Evolutionary conservation across 2,797 vertebrate species (phyloP).

Genomic region (Xyrichtys novacula): DNA sequence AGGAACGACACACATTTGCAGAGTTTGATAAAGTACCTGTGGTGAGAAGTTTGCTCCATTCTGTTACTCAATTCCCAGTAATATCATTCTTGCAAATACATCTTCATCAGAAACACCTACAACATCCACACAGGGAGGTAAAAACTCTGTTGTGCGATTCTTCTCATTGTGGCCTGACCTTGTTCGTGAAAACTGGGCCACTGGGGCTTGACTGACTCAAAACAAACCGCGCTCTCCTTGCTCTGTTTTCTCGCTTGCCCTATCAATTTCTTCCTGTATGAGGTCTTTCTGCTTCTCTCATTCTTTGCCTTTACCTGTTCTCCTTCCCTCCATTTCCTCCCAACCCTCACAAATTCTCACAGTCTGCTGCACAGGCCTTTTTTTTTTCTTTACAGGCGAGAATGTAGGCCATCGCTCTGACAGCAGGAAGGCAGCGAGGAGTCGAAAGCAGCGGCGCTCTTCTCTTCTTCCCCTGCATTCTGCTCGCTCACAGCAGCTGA

Average conservation of each 20-base stretch:
- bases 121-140: constrained; percentile 7
- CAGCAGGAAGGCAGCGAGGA: constrained; percentile 68
- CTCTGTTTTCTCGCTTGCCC: constrained; percentile 35
- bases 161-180: constrained; percentile 20
- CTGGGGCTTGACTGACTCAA: constrained; percentile 15
- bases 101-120: constrained; percentile 5
- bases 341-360: constrained; percentile 70
- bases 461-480: constrained; percentile 51
- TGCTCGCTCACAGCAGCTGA: constrained; percentile 50
- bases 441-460: constrained; percentile 39
- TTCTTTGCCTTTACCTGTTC: constrained; percentile 52
- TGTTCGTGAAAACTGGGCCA: constrained; percentile 23
- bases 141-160: constrained; percentile 23
- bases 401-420: constrained; percentile 81
- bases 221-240: background rate
- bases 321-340: constrained; percentile 63
- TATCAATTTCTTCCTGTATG: constrained; percentile 41
- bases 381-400: constrained; percentile 56
- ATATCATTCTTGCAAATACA: background rate
- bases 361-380: constrained; percentile 71
- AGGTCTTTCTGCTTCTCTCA: constrained; percentile 40
- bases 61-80: background rate
- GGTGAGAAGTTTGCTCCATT: background rate
- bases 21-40: background rate
- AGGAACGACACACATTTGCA: background rate